phyloP scores from a whole-genome alignment of 2,113 vertebrate genomes.

The Nibea albiflora region DNA sequence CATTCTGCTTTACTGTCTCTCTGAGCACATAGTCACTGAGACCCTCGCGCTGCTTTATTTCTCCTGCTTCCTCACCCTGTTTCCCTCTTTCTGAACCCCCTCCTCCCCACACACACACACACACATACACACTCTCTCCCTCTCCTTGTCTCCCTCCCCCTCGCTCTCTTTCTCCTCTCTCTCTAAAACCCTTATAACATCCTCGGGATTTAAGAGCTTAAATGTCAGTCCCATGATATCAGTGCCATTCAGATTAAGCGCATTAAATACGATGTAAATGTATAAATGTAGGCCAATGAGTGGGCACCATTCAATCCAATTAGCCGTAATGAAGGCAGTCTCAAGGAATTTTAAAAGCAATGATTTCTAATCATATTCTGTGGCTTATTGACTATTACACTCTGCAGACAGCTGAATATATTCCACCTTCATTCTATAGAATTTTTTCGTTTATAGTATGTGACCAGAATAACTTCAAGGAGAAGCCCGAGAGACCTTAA shows the following conservation, averaged over 20 bases:
- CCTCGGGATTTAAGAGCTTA: constrained; percentile 81
- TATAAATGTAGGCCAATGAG: constrained; percentile 81
- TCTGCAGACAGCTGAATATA: constrained; percentile 50
- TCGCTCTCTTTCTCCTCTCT: constrained; percentile 30
- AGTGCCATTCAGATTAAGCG: constrained; percentile 81
- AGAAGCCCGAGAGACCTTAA: neutral
- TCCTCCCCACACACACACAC: neutral
- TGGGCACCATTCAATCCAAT: constrained; percentile 83
- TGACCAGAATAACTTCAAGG: constrained; percentile 7
- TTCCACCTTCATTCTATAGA: constrained; percentile 1
- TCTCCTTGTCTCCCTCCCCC: constrained; percentile 28
- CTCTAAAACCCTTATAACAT: constrained; percentile 74
- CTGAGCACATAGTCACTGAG: constrained; percentile 57
- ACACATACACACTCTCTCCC: neutral
- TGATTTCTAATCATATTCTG: constrained; percentile 70
- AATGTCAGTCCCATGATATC: constrained; percentile 84
- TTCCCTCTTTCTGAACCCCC: neutral
- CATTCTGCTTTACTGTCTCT: constrained; percentile 70
- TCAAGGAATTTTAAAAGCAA: constrained; percentile 72
- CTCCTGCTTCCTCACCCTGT: constrained; percentile 40
- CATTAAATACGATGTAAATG: constrained; percentile 80
- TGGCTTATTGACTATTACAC: constrained; percentile 60
- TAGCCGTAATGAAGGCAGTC: constrained; percentile 78
- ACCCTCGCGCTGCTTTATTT: constrained; percentile 56
- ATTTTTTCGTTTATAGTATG: constrained; percentile 16